phyloP scores from a whole-genome alignment of 2,888 invertebrate genomes.

The Eilema depressum region DNA sequence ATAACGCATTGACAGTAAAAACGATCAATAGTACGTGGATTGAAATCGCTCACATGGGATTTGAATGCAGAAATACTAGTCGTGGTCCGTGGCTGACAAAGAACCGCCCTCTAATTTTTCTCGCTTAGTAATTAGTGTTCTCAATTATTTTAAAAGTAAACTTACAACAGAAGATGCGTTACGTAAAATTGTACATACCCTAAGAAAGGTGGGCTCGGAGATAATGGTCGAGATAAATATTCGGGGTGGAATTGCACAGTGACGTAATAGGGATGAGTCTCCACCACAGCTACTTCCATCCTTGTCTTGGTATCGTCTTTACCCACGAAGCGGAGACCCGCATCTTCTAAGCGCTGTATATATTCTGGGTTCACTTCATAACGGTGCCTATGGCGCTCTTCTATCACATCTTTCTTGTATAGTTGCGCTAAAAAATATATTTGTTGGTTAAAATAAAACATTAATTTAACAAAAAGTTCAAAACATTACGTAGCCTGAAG shows the following conservation, averaged over 20 bases:
- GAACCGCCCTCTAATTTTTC: too few species aligned
- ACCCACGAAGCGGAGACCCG: constrained; percentile 96
- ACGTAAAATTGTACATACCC: constrained; percentile 84
- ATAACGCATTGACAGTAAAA: too few species aligned
- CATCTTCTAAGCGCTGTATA: constrained; percentile 91
- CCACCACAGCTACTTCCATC: constrained; percentile 97
- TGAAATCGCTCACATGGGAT: too few species aligned
- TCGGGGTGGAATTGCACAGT: constrained; percentile 99
- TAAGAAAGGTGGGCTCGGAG: constrained; percentile 97
- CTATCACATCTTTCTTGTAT: constrained; percentile 93
- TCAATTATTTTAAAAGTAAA: too few species aligned
- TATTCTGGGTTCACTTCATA: constrained; percentile 98
- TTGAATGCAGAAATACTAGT: too few species aligned
- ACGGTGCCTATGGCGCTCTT: constrained; percentile 98
- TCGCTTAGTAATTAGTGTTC: too few species aligned
- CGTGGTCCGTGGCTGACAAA: too few species aligned
- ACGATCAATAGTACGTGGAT: too few species aligned
- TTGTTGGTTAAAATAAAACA: not conserved
- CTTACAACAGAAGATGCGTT: too few species aligned
- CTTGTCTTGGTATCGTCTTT: constrained; percentile 93
- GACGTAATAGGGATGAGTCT: constrained; percentile 96
- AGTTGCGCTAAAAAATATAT: constrained; percentile 87
- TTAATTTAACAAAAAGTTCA: not conserved
- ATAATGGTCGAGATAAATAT: constrained; percentile 96
- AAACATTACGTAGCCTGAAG: not conserved